Base-by-base conservation (phyloP, 2,888 invertebrate genomes). In the Taphrorychus bicolor region DNA sequence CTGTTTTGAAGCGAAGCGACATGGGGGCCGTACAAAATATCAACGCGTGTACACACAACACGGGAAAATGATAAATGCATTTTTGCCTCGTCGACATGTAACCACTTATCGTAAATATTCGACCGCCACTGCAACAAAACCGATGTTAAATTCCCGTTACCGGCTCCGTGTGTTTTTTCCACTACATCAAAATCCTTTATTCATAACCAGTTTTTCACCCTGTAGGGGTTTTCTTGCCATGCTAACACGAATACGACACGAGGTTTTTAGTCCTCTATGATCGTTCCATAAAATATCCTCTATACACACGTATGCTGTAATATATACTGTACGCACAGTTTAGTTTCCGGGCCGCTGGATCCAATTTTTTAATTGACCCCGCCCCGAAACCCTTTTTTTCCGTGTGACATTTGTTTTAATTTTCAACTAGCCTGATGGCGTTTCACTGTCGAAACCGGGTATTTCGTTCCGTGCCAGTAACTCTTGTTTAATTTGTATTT, bases 141-240 rank as follows among this genome's bases (percentile, higher is more conserved):
- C 49, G 63, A 53, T 68, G 63, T 63, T 63, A 68, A 68, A 68
- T 63, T 60, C 56, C 54, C 52, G 58, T 59, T 58, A 62, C 66
- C 60, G 57, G 48, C 56, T 48, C 53, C 59, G 57, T 41, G 51
- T 32, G 45, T 52, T 66, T 69, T 69, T 69, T 64, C 65, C 65
- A 58, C 65, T 69, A 69, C 69, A 69, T 69, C 65, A 61, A 69
- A 69, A 69, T 65, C 69, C 65, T 69, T 69, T 69, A 69, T 69
- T 61, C 69, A 69, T 65, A 69, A 69, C 65, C 65, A 61, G 65
- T 65, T 69, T 69, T 69, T 69, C 65, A 61, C 65, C 65, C 69
- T 53, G 65, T 49, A 49, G 66, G 69, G 65, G 48, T 59, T 69
- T 69, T 57, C 61, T 61, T 65, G 53, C 42, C 41, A 18, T 45